These are phyloP conservation scores for Agrilus cyanescens DNA, from an alignment of 2,888 invertebrate species.

Conservation along the genomic window DNA sequence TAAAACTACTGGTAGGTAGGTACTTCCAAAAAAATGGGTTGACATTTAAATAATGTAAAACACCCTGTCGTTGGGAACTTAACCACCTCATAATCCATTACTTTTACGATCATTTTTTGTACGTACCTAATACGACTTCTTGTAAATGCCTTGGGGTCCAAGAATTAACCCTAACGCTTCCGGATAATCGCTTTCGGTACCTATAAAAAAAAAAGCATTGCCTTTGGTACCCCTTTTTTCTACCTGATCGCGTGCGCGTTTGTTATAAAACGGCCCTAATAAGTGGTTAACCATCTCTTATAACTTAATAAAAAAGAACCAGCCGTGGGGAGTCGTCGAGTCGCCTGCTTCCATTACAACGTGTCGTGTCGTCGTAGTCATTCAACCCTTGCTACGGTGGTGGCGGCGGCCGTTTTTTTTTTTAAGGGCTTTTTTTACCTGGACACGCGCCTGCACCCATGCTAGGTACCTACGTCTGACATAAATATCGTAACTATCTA, in stretches of 20 bases:
- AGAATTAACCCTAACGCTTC: conserved; percentile 2
- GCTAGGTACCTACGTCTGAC: conserved; percentile 10
- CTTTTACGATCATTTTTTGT: no score
- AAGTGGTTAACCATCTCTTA: conserved; percentile 33
- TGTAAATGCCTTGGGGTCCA: no score
- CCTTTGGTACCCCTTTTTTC: conserved; percentile 24
- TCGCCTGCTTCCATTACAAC: conserved; percentile 11
- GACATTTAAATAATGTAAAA: no score
- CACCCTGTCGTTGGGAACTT: no score
- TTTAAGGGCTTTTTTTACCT: conserved; percentile 24
- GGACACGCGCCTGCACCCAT: conserved; percentile 21
- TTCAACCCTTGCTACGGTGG: conserved; percentile 25
- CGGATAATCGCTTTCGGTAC: conserved; percentile 9
- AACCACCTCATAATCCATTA: no score
- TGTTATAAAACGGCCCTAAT: conserved; percentile 30
- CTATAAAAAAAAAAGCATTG: conserved; percentile 14
- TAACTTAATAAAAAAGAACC: conserved; percentile 32
- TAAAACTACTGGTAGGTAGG: no score
- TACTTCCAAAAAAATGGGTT: no score
- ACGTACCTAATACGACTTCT: no score
- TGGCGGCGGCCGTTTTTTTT: conserved; percentile 11
- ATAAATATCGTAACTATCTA: conserved; percentile 25
- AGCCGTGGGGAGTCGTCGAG: conserved; percentile 2
- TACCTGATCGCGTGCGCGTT: conserved; percentile 34
- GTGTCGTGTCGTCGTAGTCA: conserved; percentile 16